Base-by-base conservation (phyloP, 2,888 invertebrate genomes). In the Dermolepida albohirtum region DNA sequence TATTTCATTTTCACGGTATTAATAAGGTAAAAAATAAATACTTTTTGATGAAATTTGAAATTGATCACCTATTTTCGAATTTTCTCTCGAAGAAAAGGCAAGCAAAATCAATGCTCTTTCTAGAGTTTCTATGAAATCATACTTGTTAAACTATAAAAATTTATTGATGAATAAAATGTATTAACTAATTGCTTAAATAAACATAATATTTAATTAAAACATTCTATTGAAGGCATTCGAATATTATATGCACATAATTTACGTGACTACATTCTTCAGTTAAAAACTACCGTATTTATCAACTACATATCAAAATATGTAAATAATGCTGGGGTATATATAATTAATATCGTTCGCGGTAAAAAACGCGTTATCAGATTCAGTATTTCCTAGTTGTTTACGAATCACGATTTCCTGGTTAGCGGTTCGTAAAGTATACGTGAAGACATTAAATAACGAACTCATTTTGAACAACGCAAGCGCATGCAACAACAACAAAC, bases 361-460 rank as follows among this genome's bases (percentile, higher is more conserved):
- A 62, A 62, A 39, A 62, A 54, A 4, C 34, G 16, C 40, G 34
- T 27, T 14, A 57, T 62, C 59, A 49, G 47, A 62, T 47, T 47
- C 34, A 16, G 44, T 47, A 47, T 59, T 34, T 47, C 47, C 59
- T 47, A 47, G 16, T 62, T 62, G 59, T 62, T 62, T 62, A 62
- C 59, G 47, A 16, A 49, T 62, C 59, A 14, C 59, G 49, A 47
- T 62, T 49, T 47, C 59, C 57, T 57, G 57, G 43, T 57, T 57
- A 17, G 22, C 57, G 43, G 12, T 22, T 40, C 44, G 57, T 57
- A 57, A 57, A 52, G 12, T 40, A 62, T 34, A 62, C 11, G 16
- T 47, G 34, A 62, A 34, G 47, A 49, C 47, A 47, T 62, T 62
- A 62, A 62, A 62, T 62, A 47, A 62, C 47, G 47, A 62, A 62